These are phyloP conservation scores for Macquaria ambigua DNA, from an alignment of 2,113 vertebrate species.

Conservation along the genomic window DNA sequence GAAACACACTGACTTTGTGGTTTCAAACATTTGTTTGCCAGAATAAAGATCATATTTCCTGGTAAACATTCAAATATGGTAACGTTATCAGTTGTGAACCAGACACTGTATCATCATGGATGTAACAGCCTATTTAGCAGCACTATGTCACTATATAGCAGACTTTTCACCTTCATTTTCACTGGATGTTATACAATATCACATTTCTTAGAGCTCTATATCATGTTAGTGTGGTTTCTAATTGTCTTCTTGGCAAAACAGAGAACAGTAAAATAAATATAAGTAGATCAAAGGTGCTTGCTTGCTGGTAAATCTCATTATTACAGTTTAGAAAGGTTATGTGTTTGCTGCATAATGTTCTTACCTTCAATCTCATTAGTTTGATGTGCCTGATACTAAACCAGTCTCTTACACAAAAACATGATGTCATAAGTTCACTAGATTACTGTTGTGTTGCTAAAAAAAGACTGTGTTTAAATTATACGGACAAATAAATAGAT, in stretches of 20 bases:
- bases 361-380: conserved; percentile 73
- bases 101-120: neutral
- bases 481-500: neutral
- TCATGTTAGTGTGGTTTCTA: neutral
- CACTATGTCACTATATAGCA: neutral
- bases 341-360: conserved; percentile 54
- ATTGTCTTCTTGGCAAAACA: neutral
- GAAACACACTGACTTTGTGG: neutral
- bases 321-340: conserved; percentile 6
- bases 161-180: neutral
- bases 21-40: neutral
- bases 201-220: neutral
- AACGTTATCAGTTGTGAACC: neutral
- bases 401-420: conserved; percentile 59
- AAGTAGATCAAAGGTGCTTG: conserved; percentile 27
- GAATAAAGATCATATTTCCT: neutral
- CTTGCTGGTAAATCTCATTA: conserved; percentile 53
- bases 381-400: conserved; percentile 57
- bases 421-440: conserved; percentile 54
- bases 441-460: neutral
- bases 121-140: neutral
- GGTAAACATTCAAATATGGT: neutral
- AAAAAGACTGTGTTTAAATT: neutral
- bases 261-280: neutral
- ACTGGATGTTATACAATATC: neutral